phyloP scores from a whole-genome alignment of 2,797 vertebrate genomes.

The Chelmon rostratus region DNA sequence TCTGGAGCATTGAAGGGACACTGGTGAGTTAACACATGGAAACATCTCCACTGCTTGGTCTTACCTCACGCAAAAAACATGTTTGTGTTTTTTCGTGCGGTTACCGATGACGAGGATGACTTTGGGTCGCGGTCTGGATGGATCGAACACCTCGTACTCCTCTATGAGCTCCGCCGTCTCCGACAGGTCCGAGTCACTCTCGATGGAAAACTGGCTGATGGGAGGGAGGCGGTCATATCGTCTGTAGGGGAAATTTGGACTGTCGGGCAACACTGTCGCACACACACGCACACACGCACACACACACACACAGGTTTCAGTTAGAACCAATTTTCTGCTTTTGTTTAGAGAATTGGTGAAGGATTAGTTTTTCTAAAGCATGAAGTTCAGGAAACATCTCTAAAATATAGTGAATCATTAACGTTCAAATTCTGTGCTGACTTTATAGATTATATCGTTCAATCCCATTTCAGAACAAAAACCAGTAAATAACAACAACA shows the following conservation, averaged over 20 bases:
- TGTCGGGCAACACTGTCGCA: constrained; percentile 94
- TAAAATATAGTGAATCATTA: not conserved
- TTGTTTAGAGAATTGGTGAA: not conserved
- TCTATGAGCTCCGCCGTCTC: constrained; percentile 98
- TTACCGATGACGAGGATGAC: constrained; percentile 98
- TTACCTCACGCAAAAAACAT: constrained; percentile 37
- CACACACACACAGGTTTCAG: constrained; percentile 24
- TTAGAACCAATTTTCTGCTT: constrained; percentile 9
- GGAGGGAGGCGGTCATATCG: constrained; percentile 97
- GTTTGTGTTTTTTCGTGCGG: constrained; percentile 22
- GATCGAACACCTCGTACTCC: constrained; percentile 97
- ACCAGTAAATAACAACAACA: constrained; percentile 12
- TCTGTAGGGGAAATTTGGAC: constrained; percentile 94
- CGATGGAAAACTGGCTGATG: constrained; percentile 98
- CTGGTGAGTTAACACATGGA: constrained; percentile 4
- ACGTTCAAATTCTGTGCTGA: not conserved
- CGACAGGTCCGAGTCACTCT: constrained; percentile 97
- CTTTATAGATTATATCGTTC: not conserved
- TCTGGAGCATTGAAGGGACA: not conserved
- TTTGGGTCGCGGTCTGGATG: constrained; percentile 92
- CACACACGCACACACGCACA: constrained; percentile 45
- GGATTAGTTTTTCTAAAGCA: not conserved
- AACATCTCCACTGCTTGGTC: not conserved
- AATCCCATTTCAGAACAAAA: constrained; percentile 10
- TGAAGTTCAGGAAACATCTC: not conserved